Evolutionary conservation across 2,797 vertebrate genomes (phyloP).

Genomic region (Eulemur albifrons): DNA sequence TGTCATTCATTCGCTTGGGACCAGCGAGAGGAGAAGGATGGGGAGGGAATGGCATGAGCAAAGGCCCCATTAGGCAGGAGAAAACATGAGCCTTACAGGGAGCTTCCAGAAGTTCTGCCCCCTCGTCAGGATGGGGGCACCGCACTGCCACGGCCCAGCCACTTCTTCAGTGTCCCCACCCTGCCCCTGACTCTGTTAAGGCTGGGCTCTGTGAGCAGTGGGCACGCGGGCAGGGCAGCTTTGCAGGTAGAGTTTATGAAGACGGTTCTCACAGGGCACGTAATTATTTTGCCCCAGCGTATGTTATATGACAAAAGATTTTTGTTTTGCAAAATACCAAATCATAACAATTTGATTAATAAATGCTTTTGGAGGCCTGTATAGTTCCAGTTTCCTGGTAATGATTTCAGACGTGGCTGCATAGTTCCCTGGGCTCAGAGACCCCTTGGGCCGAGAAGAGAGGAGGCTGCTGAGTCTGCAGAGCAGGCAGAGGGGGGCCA

Average conservation of each 20-base stretch:
- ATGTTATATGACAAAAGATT: background rate
- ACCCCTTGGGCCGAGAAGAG: background rate
- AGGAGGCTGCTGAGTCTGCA: background rate
- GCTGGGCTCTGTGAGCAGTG: rapidly evolving
- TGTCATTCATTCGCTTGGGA: rapidly evolving
- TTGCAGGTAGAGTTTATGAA: background rate
- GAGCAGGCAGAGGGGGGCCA: rapidly evolving
- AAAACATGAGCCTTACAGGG: background rate
- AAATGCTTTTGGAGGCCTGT: background rate
- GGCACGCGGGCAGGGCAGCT: rapidly evolving
- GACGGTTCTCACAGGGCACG: background rate
- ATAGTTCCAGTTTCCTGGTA: background rate
- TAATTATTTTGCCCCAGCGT: background rate
- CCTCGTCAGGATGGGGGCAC: background rate
- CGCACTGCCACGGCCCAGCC: rapidly evolving
- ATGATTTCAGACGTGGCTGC: background rate
- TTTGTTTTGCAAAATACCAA: background rate
- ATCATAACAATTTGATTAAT: background rate
- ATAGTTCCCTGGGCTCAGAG: background rate
- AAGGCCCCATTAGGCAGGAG: background rate
- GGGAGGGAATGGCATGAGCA: background rate
- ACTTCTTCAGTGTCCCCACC: no score
- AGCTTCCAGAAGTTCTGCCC: background rate
- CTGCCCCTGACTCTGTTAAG: background rate
- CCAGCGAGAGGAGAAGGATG: background rate